Conservation (phyloP, 2,113 vertebrate genomes). For the Phocoena sinus region DNA sequence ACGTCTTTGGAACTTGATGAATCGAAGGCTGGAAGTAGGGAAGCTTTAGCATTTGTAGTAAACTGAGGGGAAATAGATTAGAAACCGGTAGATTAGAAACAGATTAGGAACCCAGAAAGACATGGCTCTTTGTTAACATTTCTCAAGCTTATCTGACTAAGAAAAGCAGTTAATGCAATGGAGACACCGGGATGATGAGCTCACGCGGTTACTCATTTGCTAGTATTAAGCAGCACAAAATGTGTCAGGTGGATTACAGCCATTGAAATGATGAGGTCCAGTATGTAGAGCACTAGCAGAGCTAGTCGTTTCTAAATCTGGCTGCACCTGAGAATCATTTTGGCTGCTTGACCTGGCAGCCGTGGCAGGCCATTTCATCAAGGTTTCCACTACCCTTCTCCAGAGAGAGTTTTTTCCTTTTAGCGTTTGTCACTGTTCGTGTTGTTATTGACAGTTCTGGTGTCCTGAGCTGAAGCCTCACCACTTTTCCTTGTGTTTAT, state of each 20-base stretch:
- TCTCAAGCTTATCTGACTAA: neutral
- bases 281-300: too few relatives aligned
- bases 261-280: neutral
- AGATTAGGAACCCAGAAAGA: neutral
- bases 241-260: neutral
- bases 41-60: neutral
- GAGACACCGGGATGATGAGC: neutral
- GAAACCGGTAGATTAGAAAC: neutral
- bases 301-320: neutral
- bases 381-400: neutral
- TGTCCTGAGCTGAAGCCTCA: neutral
- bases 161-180: neutral
- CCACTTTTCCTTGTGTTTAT: neutral
- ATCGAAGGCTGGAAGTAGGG: neutral
- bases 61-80: neutral
- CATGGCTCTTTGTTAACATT: neutral
- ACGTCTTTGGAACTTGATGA: neutral
- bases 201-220: neutral
- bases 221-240: neutral
- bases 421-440: neutral
- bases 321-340: neutral
- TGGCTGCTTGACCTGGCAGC: neutral
- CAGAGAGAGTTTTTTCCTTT: neutral
- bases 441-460: neutral
- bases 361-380: neutral